Evolutionary conservation across 2,888 invertebrate species (phyloP).

Genomic region (Odontocolon sp.): DNA sequence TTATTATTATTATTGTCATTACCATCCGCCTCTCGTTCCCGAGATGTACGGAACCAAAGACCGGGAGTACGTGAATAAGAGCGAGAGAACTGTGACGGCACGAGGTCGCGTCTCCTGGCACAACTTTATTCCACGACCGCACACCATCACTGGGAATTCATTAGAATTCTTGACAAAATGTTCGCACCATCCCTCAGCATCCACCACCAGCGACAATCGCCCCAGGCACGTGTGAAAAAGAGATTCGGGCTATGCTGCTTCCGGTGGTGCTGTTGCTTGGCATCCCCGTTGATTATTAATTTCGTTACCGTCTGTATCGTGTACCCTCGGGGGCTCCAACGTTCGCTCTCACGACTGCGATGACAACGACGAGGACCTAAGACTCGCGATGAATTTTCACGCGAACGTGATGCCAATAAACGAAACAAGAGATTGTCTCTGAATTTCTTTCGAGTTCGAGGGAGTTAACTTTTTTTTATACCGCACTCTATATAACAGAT

Average conservation of each 20-base stretch:
- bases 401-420: constrained; percentile 53
- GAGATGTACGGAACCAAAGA: neutral
- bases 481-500: neutral
- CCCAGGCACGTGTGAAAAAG: constrained; percentile 39
- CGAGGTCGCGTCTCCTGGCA: neutral
- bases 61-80: neutral
- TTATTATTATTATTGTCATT: constrained; percentile 45
- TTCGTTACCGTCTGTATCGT: constrained; percentile 47
- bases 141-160: constrained; percentile 33
- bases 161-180: constrained; percentile 40
- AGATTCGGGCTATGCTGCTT: constrained; percentile 17
- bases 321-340: constrained; percentile 38
- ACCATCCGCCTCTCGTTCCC: constrained; percentile 25
- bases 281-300: constrained; percentile 57
- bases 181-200: constrained; percentile 5
- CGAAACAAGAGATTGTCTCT: constrained; percentile 22
- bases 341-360: neutral
- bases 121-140: constrained; percentile 28
- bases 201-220: constrained; percentile 11
- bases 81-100: neutral
- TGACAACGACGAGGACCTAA: constrained; percentile 15
- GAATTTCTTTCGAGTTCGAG: neutral
- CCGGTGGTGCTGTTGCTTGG: neutral
- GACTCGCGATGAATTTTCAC: constrained; percentile 36
- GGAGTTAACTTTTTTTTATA: neutral